Evolutionary conservation across 1,140 invertebrate genomes (phyloP).

Genomic region (Euwallacea fornicatus): DNA sequence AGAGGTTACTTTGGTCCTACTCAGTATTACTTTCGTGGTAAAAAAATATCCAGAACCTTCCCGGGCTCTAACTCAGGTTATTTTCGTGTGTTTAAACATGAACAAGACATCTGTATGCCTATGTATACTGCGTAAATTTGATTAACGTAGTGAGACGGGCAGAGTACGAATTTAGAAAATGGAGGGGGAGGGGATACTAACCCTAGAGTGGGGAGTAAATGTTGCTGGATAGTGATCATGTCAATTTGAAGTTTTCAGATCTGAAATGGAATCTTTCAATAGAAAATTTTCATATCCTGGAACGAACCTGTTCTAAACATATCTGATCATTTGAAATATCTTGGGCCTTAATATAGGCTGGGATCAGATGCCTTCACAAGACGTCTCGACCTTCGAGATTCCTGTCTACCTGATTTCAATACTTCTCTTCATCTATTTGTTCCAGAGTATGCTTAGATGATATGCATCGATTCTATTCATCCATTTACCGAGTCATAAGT

Average conservation of each 20-base stretch:
- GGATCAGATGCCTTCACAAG: too few relatives aligned
- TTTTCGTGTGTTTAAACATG: background rate
- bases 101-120: background rate
- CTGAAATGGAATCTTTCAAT: background rate
- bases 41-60: background rate
- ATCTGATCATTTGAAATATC: too few relatives aligned
- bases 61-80: background rate
- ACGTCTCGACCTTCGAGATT: too few relatives aligned
- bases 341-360: too few relatives aligned
- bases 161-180: background rate
- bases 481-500: too few relatives aligned
- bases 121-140: background rate
- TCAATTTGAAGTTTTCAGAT: background rate
- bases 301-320: background rate
- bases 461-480: too few relatives aligned
- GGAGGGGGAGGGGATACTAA: background rate
- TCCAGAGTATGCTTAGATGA: too few relatives aligned
- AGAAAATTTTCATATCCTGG: background rate
- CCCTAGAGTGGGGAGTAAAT: background rate
- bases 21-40: background rate
- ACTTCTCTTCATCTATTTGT: too few relatives aligned
- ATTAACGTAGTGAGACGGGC: background rate
- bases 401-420: too few relatives aligned
- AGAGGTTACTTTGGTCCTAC: background rate
- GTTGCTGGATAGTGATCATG: background rate